Conservation (phyloP, 2,888 invertebrate species). For the Philhelius pedissequus region DNA sequence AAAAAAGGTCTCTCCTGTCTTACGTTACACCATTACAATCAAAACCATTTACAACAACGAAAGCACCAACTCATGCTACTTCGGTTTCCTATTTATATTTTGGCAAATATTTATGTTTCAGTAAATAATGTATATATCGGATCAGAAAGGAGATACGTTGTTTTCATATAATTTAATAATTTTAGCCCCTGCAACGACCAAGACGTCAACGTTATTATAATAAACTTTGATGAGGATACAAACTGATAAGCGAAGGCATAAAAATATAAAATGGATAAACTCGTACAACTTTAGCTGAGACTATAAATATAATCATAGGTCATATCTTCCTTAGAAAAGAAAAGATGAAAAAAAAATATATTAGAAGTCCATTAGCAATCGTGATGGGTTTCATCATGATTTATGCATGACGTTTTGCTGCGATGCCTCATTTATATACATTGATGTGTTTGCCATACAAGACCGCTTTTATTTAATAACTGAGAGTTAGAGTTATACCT, state of each 20-base stretch:
- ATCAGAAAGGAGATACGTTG: constrained; percentile 28
- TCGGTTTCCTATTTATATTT: neutral
- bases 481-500: no score
- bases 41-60: neutral
- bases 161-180: constrained; percentile 39
- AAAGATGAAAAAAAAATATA: neutral
- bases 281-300: neutral
- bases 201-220: constrained; percentile 37
- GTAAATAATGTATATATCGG: constrained; percentile 37
- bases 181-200: neutral
- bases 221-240: constrained; percentile 48
- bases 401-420: constrained; percentile 11
- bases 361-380: constrained; percentile 24
- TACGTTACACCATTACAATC: neutral
- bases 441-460: neutral
- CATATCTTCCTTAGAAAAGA: neutral
- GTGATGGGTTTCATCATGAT: constrained; percentile 19
- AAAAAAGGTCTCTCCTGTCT: neutral
- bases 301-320: neutral
- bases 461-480: neutral
- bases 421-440: neutral
- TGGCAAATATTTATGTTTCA: constrained; percentile 36
- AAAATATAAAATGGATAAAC: neutral
- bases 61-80: neutral
- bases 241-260: constrained; percentile 4